Evolutionary conservation across 2,888 invertebrate species (phyloP).

Genomic region (Dorcus hopei): DNA sequence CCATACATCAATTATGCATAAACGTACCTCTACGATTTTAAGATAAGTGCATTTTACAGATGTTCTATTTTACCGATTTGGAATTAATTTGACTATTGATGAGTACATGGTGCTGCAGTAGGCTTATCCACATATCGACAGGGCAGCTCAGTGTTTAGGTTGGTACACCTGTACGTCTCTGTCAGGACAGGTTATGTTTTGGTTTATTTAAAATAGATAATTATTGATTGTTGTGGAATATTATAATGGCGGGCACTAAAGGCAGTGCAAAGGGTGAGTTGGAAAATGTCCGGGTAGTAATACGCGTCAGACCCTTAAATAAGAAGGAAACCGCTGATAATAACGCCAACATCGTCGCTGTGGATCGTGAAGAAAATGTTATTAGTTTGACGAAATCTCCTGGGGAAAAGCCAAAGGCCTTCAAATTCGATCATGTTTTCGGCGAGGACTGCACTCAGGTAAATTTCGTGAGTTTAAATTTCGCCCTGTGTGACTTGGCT

Average conservation of each 20-base stretch:
- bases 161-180: too few species aligned
- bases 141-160: too few species aligned
- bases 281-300: constrained; percentile 96
- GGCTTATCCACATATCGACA: too few species aligned
- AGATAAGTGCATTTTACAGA: too few species aligned
- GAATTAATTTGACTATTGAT: too few species aligned
- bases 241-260: constrained; percentile 23
- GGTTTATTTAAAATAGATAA: neutral
- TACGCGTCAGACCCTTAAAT: constrained; percentile 90
- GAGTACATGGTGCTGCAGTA: too few species aligned
- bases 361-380: constrained; percentile 73
- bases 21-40: too few species aligned
- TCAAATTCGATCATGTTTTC: constrained; percentile 94
- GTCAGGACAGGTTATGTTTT: too few species aligned
- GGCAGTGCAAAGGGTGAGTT: constrained; percentile 30
- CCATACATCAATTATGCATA: too few species aligned
- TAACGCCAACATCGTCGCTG: constrained; percentile 69
- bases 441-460: constrained; percentile 82
- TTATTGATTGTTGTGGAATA: neutral
- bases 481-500: neutral
- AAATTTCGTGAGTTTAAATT: constrained; percentile 23
- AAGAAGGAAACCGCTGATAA: constrained; percentile 75
- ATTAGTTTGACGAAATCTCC: constrained; percentile 75
- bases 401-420: constrained; percentile 77
- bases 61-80: too few species aligned